Percentiles rank a stretch among this genome's conserved stretches.
Evolutionary conservation across 2,888 invertebrate genomes (phyloP).

Genomic region (Amphipoea oculea): DNA sequence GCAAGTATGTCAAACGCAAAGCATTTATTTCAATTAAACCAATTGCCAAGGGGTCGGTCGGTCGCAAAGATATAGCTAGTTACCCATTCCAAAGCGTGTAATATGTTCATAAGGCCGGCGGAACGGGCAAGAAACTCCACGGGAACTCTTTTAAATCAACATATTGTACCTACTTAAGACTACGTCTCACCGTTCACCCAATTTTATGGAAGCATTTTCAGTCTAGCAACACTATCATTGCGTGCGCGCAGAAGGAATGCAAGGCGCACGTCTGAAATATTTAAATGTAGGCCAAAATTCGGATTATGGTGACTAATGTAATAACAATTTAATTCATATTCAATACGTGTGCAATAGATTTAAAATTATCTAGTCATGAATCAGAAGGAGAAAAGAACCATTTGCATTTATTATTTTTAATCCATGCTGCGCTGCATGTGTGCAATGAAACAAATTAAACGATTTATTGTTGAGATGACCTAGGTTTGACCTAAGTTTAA

Average conservation of each 20-base stretch:
- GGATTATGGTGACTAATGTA: constrained; percentile 65
- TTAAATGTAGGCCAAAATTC: constrained; percentile 67
- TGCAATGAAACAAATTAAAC: not conserved
- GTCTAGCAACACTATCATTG: constrained; percentile 43
- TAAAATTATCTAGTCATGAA: constrained; percentile 24
- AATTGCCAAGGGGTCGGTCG: not conserved
- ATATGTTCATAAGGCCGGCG: not conserved
- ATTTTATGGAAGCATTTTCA: not conserved
- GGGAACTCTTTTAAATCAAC: not conserved
- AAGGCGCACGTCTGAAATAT: constrained; percentile 54
- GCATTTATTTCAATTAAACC: not conserved
- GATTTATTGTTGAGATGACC: not conserved
- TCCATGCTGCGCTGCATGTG: not conserved
- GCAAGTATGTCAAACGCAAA: not conserved
- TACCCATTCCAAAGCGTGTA: not conserved
- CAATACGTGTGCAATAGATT: constrained; percentile 39
- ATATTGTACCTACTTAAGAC: not conserved
- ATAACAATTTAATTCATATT: constrained; percentile 53
- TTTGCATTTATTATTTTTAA: constrained; percentile 2
- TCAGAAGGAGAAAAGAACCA: constrained; percentile 3
- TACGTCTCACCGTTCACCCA: not conserved
- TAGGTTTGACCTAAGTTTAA: not conserved
- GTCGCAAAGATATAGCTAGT: not conserved
- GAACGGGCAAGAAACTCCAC: not conserved
- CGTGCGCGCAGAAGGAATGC: constrained; percentile 57